Evolutionary conservation across 1,140 invertebrate genomes (phyloP).

Genomic region (Lithobius niger): DNA sequence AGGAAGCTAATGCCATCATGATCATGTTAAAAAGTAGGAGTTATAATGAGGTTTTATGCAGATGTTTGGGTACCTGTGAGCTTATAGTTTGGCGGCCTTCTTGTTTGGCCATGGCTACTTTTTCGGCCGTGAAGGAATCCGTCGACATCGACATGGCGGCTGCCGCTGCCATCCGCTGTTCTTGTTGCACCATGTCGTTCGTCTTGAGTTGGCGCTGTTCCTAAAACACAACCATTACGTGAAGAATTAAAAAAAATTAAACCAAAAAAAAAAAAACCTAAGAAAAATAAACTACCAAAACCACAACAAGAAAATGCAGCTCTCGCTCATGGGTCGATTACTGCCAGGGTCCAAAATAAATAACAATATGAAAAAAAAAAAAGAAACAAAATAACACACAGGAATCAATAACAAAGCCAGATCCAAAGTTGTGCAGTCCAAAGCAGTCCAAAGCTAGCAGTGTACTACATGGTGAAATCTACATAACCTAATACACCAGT

Average conservation of each 20-base stretch:
- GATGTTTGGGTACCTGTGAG: constrained; percentile 50
- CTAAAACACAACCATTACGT: constrained; percentile 19
- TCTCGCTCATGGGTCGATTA: background rate
- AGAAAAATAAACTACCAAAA: background rate
- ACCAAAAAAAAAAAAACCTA: background rate
- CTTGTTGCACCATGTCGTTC: constrained; percentile 66
- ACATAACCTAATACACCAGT: too few relatives aligned
- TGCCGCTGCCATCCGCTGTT: constrained; percentile 61
- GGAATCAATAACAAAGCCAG: too few relatives aligned
- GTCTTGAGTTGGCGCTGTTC: constrained; percentile 50
- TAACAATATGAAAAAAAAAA: too few relatives aligned
- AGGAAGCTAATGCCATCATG: too few relatives aligned
- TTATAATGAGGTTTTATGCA: too few relatives aligned
- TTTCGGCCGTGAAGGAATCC: constrained; percentile 68
- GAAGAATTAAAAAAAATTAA: constrained; percentile 1
- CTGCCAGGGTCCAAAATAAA: too few relatives aligned
- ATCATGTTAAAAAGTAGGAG: too few relatives aligned
- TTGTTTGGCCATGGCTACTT: constrained; percentile 63
- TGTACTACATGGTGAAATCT: too few relatives aligned
- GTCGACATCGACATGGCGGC: constrained; percentile 67
- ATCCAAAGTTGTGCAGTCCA: too few relatives aligned
- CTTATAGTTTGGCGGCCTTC: constrained; percentile 70
- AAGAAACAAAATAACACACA: too few relatives aligned
- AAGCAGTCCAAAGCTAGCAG: too few relatives aligned
- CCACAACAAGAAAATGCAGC: background rate